Evolutionary conservation across 2,797 vertebrate species (phyloP), one percentile per base, ranked within the genome.

Genomic region (Agapornis canus): DNA sequence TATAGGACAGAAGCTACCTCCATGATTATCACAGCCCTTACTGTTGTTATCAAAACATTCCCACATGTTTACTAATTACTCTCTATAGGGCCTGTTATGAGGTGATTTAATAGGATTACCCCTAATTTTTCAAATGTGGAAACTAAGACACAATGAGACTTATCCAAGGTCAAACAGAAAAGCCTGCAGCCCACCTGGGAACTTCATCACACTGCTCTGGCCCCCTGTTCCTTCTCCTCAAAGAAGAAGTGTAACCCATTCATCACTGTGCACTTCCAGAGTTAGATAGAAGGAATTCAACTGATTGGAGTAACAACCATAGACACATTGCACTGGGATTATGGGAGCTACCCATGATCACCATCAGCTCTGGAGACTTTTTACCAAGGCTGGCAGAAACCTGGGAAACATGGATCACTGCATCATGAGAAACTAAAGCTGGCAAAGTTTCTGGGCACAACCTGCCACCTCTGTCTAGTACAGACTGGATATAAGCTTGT

Each of bases 21-120:
- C 29, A n/a, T 68, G 79, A 82, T 95, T 91, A 45, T 77, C 61
- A 59, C 4, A 11, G 57, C 19, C n/a, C 61, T 59, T 66, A 66
- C 76, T 79, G 22, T 29, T 61, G 48, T 75, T 95, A 86, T 69
- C 72, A 84, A 92, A 91, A 57, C n/a, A 35, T 79, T 94, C 79
- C 66, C 66, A 94, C 48, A 54, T 47, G 25, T 80, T 92, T 87
- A 60, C 51, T 85, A 80, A 85, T 79, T 87, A 68, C 77, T 94
- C 76, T 83, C 83, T 59, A 45, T 48, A 86, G 83, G 42, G 65
- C 27, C 61, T 76, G 31, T 82, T 91, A 72, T 3, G 47, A 90
- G 80, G 70, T 86, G 73, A 72, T 88, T 90, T 90, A 92, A 90
- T 83, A 72, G 76, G 87, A 94, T 95, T 94, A 91, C 75, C 42